Percentiles rank a stretch among this genome's conserved stretches.
Conservation (phyloP, 2,888 invertebrate species). For the Seladonia tumulorum region DNA sequence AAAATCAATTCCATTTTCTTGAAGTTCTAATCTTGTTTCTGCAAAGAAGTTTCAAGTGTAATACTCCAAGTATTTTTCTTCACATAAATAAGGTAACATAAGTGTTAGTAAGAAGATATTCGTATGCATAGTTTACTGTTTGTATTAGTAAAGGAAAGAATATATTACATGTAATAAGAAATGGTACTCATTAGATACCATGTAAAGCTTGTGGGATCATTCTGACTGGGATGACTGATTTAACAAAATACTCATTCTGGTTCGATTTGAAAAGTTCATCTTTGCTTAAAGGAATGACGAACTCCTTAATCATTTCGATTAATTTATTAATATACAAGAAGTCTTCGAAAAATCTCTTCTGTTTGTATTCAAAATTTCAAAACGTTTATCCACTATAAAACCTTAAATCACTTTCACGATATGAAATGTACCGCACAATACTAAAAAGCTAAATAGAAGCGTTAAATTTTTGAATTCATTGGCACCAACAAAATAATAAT, state of each 20-base stretch:
- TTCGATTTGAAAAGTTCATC: constrained; percentile 87
- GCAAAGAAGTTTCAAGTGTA: constrained; percentile 2
- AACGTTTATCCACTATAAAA: background rate
- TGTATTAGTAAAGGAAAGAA: background rate
- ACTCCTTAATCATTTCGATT: constrained; percentile 83
- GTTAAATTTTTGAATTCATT: constrained; percentile 46
- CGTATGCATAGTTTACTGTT: background rate
- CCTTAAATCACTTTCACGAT: background rate
- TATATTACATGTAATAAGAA: constrained; percentile 17
- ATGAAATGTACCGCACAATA: background rate
- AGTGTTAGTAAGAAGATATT: background rate
- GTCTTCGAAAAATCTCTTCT: background rate
- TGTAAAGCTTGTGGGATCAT: constrained; percentile 87
- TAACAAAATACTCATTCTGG: constrained; percentile 87
- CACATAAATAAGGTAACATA: background rate
- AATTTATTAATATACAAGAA: background rate
- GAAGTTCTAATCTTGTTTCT: constrained; percentile 81
- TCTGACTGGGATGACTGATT: constrained; percentile 86
- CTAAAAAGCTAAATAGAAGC: background rate
- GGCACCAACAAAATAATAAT: constrained; percentile 22
- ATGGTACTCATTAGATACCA: constrained; percentile 83
- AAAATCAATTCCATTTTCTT: constrained; percentile 85
- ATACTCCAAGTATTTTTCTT: background rate
- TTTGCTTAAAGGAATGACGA: constrained; percentile 88
- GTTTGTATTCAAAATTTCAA: background rate